Evolutionary conservation across 2,797 vertebrate species (phyloP).

Genomic region (Brachymystax lenok): DNA sequence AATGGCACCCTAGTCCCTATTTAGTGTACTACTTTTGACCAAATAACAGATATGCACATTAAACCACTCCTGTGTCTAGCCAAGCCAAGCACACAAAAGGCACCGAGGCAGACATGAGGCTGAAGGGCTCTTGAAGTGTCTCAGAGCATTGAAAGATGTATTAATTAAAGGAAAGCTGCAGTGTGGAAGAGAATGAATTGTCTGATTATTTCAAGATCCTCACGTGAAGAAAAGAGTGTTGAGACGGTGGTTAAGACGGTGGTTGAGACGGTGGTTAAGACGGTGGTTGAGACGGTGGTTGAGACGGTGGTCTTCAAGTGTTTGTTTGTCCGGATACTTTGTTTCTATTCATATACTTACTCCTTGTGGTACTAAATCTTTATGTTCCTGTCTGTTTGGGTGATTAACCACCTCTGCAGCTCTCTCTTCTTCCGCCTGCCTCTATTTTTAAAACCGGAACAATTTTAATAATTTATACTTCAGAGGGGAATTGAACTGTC

Average conservation of each 20-base stretch:
- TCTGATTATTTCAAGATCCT: not conserved
- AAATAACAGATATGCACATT: constrained; percentile 21
- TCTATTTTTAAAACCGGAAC: constrained; percentile 68
- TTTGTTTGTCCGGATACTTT: not conserved
- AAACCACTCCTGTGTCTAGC: constrained; percentile 19
- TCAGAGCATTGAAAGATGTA: not conserved
- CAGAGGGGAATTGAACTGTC: constrained; percentile 38
- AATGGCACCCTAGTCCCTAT: not conserved
- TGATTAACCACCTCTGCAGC: constrained; percentile 30
- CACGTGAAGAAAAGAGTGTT: not conserved
- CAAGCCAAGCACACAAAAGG: constrained; percentile 1
- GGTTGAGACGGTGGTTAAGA: not conserved
- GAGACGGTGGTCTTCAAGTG: not conserved
- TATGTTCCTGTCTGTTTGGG: constrained; percentile 26
- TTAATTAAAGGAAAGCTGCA: not conserved
- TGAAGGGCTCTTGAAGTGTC: not conserved
- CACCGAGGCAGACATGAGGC: not conserved
- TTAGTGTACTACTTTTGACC: too few relatives aligned
- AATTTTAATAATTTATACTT: constrained; percentile 75
- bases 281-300: not conserved
- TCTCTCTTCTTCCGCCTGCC: constrained; percentile 21
- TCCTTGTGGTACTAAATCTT: constrained; percentile 8
- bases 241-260: not conserved
- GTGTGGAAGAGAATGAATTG: not conserved
- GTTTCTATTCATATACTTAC: not conserved